phyloP scores from a whole-genome alignment of 1,140 invertebrate genomes.

The Polypedilum vanderplanki region DNA sequence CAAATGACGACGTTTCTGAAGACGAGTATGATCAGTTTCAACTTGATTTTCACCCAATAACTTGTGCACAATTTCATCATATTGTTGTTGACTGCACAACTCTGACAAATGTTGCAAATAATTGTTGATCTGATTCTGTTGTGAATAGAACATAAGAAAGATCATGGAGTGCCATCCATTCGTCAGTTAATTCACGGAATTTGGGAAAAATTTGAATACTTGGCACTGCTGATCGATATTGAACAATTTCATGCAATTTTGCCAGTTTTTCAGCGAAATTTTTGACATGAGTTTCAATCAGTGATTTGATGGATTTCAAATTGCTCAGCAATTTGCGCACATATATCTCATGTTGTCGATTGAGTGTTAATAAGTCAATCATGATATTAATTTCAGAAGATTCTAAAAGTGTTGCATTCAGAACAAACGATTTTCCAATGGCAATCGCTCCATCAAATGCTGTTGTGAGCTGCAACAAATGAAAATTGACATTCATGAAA shows the following conservation, averaged over 20 bases:
- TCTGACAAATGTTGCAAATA: constrained; percentile 24
- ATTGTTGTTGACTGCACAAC: neutral
- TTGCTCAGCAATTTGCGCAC: constrained; percentile 7
- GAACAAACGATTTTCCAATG: constrained; percentile 3
- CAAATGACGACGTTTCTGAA: neutral
- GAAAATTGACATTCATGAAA: constrained; percentile 10
- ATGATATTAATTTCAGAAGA: constrained; percentile 1
- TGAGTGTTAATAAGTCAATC: constrained; percentile 29
- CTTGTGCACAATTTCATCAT: constrained; percentile 13
- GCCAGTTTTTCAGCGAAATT: neutral
- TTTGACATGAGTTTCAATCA: constrained; percentile 23
- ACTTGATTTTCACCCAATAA: constrained; percentile 23
- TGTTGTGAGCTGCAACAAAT: constrained; percentile 12
- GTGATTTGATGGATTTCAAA: neutral
- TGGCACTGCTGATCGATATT: constrained; percentile 30
- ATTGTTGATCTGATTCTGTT: neutral
- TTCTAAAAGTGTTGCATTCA: neutral
- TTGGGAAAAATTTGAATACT: constrained; percentile 30
- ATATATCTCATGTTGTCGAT: constrained; percentile 29
- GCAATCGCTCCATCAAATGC: constrained; percentile 5
- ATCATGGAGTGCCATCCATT: constrained; percentile 26
- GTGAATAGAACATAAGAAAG: neutral
- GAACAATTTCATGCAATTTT: constrained; percentile 28
- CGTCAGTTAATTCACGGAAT: constrained; percentile 26
- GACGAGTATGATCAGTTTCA: constrained; percentile 20